Conservation (phyloP, 2,888 invertebrate species). For the Mesochorus sp. region DNA sequence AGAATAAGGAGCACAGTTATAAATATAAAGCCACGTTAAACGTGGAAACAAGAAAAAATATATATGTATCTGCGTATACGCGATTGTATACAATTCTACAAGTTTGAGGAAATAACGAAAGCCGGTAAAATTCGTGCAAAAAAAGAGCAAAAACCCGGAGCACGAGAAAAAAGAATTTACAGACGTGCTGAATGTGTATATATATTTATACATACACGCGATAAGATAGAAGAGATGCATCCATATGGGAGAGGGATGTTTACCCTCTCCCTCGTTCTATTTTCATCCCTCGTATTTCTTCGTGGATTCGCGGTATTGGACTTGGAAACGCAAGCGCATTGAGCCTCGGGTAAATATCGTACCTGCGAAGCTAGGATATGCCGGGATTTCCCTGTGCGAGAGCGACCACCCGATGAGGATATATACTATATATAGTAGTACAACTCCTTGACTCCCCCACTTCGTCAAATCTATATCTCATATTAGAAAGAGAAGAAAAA, state of each 20-base stretch:
- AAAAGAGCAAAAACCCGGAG: no score
- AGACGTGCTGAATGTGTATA: not conserved
- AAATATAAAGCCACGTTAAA: not conserved
- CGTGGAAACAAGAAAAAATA: not conserved
- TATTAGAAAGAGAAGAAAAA: not conserved
- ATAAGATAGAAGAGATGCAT: conserved; percentile 2
- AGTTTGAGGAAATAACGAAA: no score
- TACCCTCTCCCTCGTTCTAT: not conserved
- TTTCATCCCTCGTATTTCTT: conserved; percentile 10
- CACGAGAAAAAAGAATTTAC: no score
- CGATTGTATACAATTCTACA: no score
- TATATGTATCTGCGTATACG: no score
- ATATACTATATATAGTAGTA: conserved; percentile 3
- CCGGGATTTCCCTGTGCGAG: conserved; percentile 45
- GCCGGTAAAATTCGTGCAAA: no score
- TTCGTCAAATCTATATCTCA: not conserved
- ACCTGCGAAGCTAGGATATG: conserved; percentile 63
- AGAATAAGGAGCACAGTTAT: not conserved
- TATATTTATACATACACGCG: not conserved
- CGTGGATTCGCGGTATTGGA: conserved; percentile 28
- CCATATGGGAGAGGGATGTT: conserved; percentile 20
- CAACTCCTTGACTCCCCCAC: conserved; percentile 13
- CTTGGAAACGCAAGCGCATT: conserved; percentile 71
- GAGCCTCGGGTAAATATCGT: conserved; percentile 61
- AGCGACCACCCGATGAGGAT: not conserved